Conservation (phyloP, 2,888 invertebrate species). For the Microctonus brassicae region DNA sequence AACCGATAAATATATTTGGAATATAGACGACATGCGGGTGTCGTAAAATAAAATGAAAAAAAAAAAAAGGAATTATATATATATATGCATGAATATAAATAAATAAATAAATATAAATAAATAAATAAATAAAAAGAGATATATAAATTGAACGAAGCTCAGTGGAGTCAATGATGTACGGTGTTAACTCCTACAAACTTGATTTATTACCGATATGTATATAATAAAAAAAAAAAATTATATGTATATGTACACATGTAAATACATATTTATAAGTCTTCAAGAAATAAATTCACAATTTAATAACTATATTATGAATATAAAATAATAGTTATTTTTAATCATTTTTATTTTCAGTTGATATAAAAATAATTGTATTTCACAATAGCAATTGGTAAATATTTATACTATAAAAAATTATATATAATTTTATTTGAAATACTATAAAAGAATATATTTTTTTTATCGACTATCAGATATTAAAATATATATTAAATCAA, state of each 20-base stretch:
- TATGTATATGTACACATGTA: not conserved
- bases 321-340: not conserved
- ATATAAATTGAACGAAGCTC: not conserved
- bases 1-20: constrained; percentile 34
- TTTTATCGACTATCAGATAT: not conserved
- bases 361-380: not conserved
- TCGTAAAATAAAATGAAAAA: constrained; percentile 15
- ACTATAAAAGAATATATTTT: not conserved
- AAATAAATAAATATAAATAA: not conserved
- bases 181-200: constrained; percentile 8
- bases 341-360: not conserved
- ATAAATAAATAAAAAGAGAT: not conserved
- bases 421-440: too few relatives aligned
- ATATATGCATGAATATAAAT: not conserved
- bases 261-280: not conserved
- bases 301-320: not conserved
- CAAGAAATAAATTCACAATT: not conserved
- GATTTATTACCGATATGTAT: constrained; percentile 2
- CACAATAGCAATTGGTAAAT: not conserved
- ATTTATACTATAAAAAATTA: too few relatives aligned
- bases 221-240: not conserved
- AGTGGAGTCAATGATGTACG: constrained; percentile 18
- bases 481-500: constrained; percentile 3
- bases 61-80: not conserved
- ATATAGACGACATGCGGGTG: constrained; percentile 5